A percentile compares a stretch with the other conserved stretches of the same genome.
These are phyloP conservation scores for Drosophila pectinifera DNA, from an alignment of 1,140 invertebrate species.

Conservation along the genomic window DNA sequence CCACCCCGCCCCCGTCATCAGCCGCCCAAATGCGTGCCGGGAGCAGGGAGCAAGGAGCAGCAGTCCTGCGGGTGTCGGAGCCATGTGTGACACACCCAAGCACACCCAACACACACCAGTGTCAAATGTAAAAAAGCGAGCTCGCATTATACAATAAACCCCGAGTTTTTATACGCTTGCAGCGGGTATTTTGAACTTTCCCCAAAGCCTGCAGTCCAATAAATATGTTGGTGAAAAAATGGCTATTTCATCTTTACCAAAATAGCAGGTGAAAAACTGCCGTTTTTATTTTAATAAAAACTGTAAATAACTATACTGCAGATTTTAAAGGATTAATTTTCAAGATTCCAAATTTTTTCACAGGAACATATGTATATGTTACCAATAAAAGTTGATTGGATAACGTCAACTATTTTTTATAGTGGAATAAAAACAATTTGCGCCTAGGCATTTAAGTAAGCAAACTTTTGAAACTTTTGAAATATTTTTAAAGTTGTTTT, in stretches of 20 bases:
- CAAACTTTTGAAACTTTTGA: too few species aligned
- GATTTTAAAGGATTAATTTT: background rate
- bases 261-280: slow-evolving; percentile 10
- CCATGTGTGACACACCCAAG: slow-evolving; percentile 65
- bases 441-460: too few species aligned
- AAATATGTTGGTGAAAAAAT: slow-evolving; percentile 6
- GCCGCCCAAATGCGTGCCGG: slow-evolving; percentile 48
- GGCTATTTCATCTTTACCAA: background rate
- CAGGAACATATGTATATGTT: too few species aligned
- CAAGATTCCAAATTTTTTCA: background rate
- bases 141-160: slow-evolving; percentile 60
- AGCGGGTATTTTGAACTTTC: slow-evolving; percentile 6
- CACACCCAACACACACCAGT: slow-evolving; percentile 48
- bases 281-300: slow-evolving; percentile 4
- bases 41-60: slow-evolving; percentile 18
- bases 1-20: slow-evolving; percentile 11
- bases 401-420: too few species aligned
- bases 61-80: slow-evolving; percentile 28
- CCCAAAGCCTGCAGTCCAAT: slow-evolving; percentile 12
- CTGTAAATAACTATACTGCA: background rate
- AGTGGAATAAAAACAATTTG: too few species aligned
- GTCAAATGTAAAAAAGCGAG: slow-evolving; percentile 73
- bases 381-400: too few species aligned
- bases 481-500: background rate
- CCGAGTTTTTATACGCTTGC: slow-evolving; percentile 33